These are phyloP conservation scores for Drosophila longiperda DNA, from an alignment of 2,888 invertebrate genomes.

Conservation along the genomic window DNA sequence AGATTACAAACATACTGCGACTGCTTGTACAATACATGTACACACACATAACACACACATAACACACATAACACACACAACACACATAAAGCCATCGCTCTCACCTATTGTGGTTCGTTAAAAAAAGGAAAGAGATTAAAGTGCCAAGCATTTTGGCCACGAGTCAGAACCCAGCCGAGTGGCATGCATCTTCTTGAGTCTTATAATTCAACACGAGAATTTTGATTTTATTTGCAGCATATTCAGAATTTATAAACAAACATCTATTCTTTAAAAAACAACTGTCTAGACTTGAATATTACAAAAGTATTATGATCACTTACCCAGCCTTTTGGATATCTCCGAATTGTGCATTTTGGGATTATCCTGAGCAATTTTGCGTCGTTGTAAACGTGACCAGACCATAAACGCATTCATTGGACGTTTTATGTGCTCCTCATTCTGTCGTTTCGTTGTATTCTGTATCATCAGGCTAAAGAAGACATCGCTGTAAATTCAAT, in stretches of 20 bases:
- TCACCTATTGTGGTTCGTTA: conserved; percentile 47
- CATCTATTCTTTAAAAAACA: not conserved
- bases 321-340: conserved; percentile 96
- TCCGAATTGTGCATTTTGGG: conserved; percentile 99
- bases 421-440: conserved; percentile 95
- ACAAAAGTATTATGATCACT: conserved; percentile 82
- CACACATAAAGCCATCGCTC: conserved; percentile 11
- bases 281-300: not conserved
- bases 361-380: conserved; percentile 98
- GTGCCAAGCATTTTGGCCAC: conserved; percentile 15
- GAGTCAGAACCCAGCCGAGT: conserved; percentile 20
- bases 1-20: conserved; percentile 59
- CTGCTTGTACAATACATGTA: conserved; percentile 8
- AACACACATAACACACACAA: no score
- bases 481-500: conserved; percentile 79
- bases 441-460: conserved; percentile 86
- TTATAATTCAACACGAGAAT: conserved; percentile 9
- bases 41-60: no score
- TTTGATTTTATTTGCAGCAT: not conserved
- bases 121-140: conserved; percentile 23
- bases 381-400: conserved; percentile 95
- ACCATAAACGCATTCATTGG: conserved; percentile 99
- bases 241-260: not conserved
- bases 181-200: conserved; percentile 14
- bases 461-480: conserved; percentile 85